Conservation (phyloP, 2,113 vertebrate species). For the Leuciscus idus region DNA sequence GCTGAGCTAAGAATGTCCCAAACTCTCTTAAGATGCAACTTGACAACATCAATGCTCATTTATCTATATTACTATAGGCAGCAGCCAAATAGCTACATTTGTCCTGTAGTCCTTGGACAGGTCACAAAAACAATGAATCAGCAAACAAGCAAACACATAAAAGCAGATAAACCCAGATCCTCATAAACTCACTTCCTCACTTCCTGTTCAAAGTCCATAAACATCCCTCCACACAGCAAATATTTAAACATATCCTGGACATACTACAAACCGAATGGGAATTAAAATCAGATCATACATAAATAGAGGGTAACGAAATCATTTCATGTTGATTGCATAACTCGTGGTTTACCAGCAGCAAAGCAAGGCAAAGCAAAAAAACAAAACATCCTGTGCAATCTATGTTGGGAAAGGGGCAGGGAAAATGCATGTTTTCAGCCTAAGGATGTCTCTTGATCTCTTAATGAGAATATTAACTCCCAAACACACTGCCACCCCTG, state of each 20-base stretch:
- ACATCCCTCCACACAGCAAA: background rate
- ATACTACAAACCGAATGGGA: background rate
- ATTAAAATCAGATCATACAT: background rate
- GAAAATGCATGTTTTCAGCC: background rate
- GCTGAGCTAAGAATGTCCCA: conserved; percentile 28
- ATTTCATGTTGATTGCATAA: background rate
- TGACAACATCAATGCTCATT: conserved; percentile 38
- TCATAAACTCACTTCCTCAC: background rate
- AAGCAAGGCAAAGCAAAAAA: background rate
- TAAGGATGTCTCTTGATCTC: background rate
- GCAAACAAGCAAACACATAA: conserved; percentile 10
- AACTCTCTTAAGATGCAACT: conserved; percentile 23
- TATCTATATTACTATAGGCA: conserved; percentile 33
- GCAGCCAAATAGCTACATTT: conserved; percentile 23
- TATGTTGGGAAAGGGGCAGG: background rate
- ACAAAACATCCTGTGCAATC: background rate
- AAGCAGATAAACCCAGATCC: background rate
- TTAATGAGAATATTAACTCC: background rate
- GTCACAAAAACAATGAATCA: conserved; percentile 20
- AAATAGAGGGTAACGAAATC: background rate
- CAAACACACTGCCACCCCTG: background rate
- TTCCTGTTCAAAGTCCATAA: no score
- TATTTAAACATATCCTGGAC: background rate
- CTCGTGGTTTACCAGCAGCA: background rate
- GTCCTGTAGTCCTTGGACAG: conserved; percentile 5